A percentile compares a stretch with the other conserved stretches of the same genome.
Conservation (phyloP, 2,888 invertebrate species). For the Branchellion lobata region DNA sequence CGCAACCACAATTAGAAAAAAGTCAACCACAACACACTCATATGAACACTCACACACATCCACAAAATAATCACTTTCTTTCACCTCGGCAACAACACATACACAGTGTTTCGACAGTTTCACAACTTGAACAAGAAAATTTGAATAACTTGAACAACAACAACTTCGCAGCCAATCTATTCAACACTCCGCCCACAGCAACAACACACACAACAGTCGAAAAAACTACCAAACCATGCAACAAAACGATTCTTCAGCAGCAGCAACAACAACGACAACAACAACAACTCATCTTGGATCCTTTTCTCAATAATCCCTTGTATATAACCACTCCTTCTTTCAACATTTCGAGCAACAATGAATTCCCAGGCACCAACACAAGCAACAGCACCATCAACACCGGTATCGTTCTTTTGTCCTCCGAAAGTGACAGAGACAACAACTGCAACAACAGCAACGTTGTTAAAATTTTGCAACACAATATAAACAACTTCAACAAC, state of each 20-base stretch:
- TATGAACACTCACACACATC: too few species aligned
- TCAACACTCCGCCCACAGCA: background rate
- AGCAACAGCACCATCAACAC: background rate
- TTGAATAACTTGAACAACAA: background rate
- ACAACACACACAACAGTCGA: background rate
- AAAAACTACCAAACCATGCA: background rate
- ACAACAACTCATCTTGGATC: background rate
- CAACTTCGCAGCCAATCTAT: background rate
- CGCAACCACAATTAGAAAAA: background rate
- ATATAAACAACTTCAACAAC: slow-evolving; percentile 3
- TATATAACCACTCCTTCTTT: background rate
- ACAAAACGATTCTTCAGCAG: too few species aligned
- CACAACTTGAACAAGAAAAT: too few species aligned
- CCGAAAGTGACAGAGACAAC: background rate
- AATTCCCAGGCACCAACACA: background rate
- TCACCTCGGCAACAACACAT: too few species aligned
- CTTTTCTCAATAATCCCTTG: background rate
- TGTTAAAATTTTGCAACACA: too few species aligned
- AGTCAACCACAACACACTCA: background rate
- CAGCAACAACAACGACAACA: background rate
- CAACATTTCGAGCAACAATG: background rate
- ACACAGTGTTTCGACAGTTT: too few species aligned
- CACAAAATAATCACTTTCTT: too few species aligned
- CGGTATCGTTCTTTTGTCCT: background rate
- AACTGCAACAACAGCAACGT: slow-evolving; percentile 2